Base-by-base conservation (phyloP, 2,113 vertebrate species). In the Tragelaphus strepsiceros region DNA sequence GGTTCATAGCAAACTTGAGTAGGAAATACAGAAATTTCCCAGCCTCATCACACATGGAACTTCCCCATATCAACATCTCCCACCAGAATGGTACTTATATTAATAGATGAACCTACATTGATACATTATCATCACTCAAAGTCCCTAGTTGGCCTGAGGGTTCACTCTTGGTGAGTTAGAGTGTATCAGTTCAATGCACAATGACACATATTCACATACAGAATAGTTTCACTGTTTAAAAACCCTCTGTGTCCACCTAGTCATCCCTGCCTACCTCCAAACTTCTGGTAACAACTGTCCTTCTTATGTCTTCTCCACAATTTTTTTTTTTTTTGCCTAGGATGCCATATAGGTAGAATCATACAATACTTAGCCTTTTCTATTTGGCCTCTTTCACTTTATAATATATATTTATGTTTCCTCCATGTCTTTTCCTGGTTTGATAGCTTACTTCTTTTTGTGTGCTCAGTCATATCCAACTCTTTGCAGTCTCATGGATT, bases 21-120 rank as follows among this genome's bases (percentile, higher is more conserved):
- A 22, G 32, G 59, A 21, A 61, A 12, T 53, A 49, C 14, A 35
- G 85, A 80, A 35, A 92, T 30, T 21, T n/a, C 46, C 46, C 15
- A 35, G 1, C 6, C 7, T 16, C 2, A 1, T 39, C 19, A 51
- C 6, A 14, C 4, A 9, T 1, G 5, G 13, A 90, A 15, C 7
- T 1, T 49, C 9, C 1, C n/a, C 30, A 6, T 10, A 35, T 24
- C 53, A 71, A 53, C 9, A 84, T 32, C 14, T 2, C 16, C 54
- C 22, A n/a, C 30, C 43, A 51, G 32, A 21, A 7, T 5, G 74
- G 56, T 22, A 39, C 49, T 54, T n/a, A 2, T 1, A 7, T 56
- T 54, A 82, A 5, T 9, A 93, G 30, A 49, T 19, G 11, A 91
- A n/a, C 14, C 16, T 30, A 16, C 2, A 49, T 2, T 21, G 26